phyloP scores from a whole-genome alignment of 2,888 invertebrate genomes.

The Lampropteryx suffumata region DNA sequence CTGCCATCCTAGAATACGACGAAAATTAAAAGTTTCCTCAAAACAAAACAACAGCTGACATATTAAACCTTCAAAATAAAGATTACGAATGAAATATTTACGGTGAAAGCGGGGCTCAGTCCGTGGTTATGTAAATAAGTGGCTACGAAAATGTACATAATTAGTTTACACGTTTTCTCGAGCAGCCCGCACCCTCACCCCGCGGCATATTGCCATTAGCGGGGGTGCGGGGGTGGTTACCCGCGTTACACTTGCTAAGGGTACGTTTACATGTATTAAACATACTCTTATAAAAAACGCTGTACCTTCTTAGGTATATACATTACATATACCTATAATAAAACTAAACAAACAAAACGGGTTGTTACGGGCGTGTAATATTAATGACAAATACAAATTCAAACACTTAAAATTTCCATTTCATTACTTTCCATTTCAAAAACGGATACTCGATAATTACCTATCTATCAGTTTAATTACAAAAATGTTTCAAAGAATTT shows the following conservation, averaged over 20 bases:
- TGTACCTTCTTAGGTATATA: slow-evolving; percentile 66
- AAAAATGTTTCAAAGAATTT: slow-evolving; percentile 15
- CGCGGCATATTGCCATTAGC: slow-evolving; percentile 64
- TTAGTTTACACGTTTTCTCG: slow-evolving; percentile 82
- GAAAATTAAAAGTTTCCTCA: slow-evolving; percentile 81
- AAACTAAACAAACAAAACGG: slow-evolving; percentile 62
- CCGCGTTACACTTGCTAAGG: slow-evolving; percentile 76
- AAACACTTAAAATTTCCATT: slow-evolving; percentile 12
- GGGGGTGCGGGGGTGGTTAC: slow-evolving; percentile 60
- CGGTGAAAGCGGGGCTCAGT: slow-evolving; percentile 80
- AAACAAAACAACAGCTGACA: slow-evolving; percentile 81
- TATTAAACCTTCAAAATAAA: slow-evolving; percentile 81
- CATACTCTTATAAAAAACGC: slow-evolving; percentile 62
- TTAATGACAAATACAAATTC: slow-evolving; percentile 42
- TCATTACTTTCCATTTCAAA: not conserved
- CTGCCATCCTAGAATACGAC: slow-evolving; percentile 67
- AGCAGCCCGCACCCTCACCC: slow-evolving; percentile 49
- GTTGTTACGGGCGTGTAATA: slow-evolving; percentile 59
- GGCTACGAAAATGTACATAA: slow-evolving; percentile 82
- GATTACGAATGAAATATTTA: slow-evolving; percentile 82
- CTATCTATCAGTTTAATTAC: not conserved
- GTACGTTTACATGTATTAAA: slow-evolving; percentile 80
- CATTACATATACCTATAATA: slow-evolving; percentile 64
- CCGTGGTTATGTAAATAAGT: slow-evolving; percentile 82
- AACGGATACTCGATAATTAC: slow-evolving; percentile 19